Conservation (phyloP, 2,888 invertebrate species). For the Eristalis intricaria region DNA sequence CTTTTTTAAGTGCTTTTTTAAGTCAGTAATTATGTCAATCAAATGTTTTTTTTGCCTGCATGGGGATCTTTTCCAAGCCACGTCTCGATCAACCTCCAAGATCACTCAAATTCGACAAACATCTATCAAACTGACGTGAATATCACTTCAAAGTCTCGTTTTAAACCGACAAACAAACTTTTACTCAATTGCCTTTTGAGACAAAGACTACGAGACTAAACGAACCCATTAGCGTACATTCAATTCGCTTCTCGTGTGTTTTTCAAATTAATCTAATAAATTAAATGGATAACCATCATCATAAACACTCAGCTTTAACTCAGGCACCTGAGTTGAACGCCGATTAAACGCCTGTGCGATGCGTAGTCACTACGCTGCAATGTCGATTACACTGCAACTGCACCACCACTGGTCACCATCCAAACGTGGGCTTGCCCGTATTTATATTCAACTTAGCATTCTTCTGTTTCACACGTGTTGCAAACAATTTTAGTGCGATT, state of each 20-base stretch:
- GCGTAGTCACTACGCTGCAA: slow-evolving; percentile 11
- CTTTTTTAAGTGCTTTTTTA: too few species aligned
- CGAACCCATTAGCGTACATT: neutral
- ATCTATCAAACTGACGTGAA: too few species aligned
- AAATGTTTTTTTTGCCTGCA: too few species aligned
- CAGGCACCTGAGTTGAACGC: neutral
- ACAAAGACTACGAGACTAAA: neutral
- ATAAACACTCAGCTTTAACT: neutral
- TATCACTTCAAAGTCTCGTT: too few species aligned
- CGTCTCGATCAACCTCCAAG: too few species aligned
- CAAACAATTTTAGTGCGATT: slow-evolving; percentile 33
- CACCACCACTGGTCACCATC: neutral
- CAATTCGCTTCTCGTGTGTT: neutral
- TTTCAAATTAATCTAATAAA: neutral
- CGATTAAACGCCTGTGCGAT: slow-evolving; percentile 14
- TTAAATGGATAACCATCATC: neutral
- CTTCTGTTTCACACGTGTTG: slow-evolving; percentile 4
- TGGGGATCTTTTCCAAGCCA: too few species aligned
- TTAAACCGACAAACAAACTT: neutral
- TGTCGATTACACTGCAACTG: slow-evolving; percentile 1
- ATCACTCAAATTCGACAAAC: too few species aligned
- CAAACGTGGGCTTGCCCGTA: slow-evolving; percentile 16
- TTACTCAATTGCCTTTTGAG: neutral
- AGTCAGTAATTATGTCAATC: too few species aligned
- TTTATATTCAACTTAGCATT: slow-evolving; percentile 40